Conservation (phyloP, 2,113 vertebrate species). For the Tetrax tetrax region DNA sequence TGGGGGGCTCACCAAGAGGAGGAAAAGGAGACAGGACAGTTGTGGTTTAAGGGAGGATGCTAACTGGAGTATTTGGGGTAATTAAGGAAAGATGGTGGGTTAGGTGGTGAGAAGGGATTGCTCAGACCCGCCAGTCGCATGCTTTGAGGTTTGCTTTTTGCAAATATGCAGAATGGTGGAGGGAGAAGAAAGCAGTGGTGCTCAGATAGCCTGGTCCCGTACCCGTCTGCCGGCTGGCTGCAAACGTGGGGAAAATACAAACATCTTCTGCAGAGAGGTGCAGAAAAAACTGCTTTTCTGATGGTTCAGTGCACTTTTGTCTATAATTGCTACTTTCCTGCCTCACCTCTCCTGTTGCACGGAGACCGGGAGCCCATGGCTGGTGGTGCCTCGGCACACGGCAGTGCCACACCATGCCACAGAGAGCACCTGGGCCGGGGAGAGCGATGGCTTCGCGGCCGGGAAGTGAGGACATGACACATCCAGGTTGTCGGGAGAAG, state of each 20-base stretch:
- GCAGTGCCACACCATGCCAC: background rate
- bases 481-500: background rate
- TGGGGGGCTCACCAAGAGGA: background rate
- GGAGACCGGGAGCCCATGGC: background rate
- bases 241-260: background rate
- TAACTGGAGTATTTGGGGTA: background rate
- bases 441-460: background rate
- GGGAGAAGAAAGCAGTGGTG: background rate
- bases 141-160: background rate
- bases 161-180: background rate
- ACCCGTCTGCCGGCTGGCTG: background rate
- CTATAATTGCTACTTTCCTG: background rate
- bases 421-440: background rate
- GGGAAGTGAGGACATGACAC: background rate
- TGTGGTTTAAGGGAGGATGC: background rate
- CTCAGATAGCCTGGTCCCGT: background rate
- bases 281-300: background rate
- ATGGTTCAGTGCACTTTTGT: background rate
- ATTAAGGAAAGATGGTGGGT: background rate
- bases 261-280: background rate
- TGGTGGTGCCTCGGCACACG: background rate
- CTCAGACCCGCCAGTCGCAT: rapidly evolving
- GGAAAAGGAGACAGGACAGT: background rate
- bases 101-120: background rate
- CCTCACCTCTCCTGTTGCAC: background rate